A percentile compares a stretch with the other conserved stretches of the same genome.
Conservation (phyloP, 2,888 invertebrate genomes). For the Caenorhabditis macrosperma region DNA sequence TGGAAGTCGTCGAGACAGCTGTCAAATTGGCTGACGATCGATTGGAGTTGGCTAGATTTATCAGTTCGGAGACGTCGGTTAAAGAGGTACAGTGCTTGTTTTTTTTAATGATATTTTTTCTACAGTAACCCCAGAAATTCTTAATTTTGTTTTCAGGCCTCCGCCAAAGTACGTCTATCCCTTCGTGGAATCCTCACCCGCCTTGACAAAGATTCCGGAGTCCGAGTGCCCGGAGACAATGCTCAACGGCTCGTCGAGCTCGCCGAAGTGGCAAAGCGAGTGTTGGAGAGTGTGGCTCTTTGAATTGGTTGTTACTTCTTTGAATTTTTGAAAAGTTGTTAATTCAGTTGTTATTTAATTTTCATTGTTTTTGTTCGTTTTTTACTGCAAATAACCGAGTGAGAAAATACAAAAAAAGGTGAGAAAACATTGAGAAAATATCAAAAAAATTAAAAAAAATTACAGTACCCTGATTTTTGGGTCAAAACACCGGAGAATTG, state of each 20-base stretch:
- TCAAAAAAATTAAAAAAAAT: background rate
- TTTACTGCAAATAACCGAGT: background rate
- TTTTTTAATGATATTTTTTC: too few relatives aligned
- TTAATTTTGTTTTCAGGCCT: constrained; percentile 43
- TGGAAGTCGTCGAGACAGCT: constrained; percentile 57
- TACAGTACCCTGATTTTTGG: constrained; percentile 8
- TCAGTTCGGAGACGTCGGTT: constrained; percentile 48
- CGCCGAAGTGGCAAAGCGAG: constrained; percentile 7
- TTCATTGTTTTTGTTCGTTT: background rate
- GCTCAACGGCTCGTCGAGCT: constrained; percentile 13
- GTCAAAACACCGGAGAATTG: background rate
- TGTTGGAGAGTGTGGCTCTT: constrained; percentile 34
- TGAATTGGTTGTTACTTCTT: background rate
- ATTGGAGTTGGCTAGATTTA: constrained; percentile 53
- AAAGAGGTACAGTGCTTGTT: constrained; percentile 33
- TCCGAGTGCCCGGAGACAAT: constrained; percentile 26
- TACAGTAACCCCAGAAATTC: background rate
- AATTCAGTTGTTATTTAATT: constrained; percentile 1
- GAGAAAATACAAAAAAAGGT: background rate
- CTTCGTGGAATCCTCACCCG: constrained; percentile 41
- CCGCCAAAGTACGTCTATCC: constrained; percentile 39
- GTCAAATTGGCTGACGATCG: constrained; percentile 55
- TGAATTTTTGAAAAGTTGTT: constrained; percentile 6
- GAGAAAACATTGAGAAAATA: background rate
- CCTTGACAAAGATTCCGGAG: constrained; percentile 40